Base-by-base conservation (phyloP, 2,797 vertebrate species). In the Sebastes reedi region DNA sequence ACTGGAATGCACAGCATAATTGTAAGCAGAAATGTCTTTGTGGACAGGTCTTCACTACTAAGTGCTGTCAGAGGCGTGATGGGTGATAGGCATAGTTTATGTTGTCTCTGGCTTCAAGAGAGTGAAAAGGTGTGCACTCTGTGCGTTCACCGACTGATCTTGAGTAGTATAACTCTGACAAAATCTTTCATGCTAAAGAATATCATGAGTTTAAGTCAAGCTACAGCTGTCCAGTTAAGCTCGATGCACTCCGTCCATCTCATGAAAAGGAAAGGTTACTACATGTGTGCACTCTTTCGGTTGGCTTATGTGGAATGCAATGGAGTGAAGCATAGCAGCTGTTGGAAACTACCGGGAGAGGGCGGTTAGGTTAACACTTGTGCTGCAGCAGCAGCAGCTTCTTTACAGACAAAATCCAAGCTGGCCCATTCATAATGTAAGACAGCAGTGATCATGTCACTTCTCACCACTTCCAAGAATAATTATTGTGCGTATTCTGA, bases 251-350 rank as follows among this genome's bases (percentile, higher is more conserved):
- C 22, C 3, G 10, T 59, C 61, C 22, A 64, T 42, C 36, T 36
- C 61, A 50, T 77, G 58, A 72, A 75, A 80, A 34, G n/a, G 22
- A 58, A 80, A 75, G 62, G 22, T 69, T 68, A 36, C 32, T 62
- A 29, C 29, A 67, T 67, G 58, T 80, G 82, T 67, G 56, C 55
- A 29, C 59, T 66, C 75, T 62, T 62, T 30, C 13, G 18, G 39
- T 8, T n/a, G 25, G 59, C 54, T 73, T 65, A 73, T 22, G 59
- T 16, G 39, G 72, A 80, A 77, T 56, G 67, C 20, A 30, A 50
- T 24, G 42, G 39, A 76, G 56, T 46, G 59, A 82, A 62, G 58
- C 56, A 70, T 11, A 58, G 73, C 82, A 82, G 86, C 85, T 84
- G 85, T 73, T 72, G 39, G 67, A 73, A 34, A 79, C n/a, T 56